Conservation (phyloP, 2,113 vertebrate species). For the Recurvirostra avosetta region DNA sequence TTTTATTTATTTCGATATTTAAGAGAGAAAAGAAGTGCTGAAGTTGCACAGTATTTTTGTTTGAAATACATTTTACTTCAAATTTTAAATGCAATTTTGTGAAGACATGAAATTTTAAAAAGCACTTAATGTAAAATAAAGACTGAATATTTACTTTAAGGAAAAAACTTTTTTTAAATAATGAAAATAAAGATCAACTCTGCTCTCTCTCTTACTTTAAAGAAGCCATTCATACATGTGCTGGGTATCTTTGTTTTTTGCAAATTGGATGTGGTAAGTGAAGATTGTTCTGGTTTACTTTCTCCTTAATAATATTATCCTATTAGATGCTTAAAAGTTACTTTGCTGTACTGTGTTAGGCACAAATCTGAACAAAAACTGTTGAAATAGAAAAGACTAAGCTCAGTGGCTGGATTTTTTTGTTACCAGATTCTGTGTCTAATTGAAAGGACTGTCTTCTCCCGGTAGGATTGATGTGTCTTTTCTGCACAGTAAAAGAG, state of each 20-base stretch:
- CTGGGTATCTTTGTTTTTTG: conserved; percentile 77
- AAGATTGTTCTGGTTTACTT: conserved; percentile 64
- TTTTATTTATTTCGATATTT: conserved; percentile 85
- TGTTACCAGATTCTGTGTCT: conserved; percentile 2
- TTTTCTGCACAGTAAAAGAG: conserved; percentile 23
- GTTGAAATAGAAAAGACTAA: conserved; percentile 22
- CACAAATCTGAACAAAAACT: conserved; percentile 33
- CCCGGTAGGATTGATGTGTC: not conserved
- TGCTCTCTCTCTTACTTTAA: conserved; percentile 78
- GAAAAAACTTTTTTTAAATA: conserved; percentile 68
- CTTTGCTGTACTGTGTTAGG: conserved; percentile 47
- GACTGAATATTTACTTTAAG: conserved; percentile 74
- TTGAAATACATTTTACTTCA: conserved; percentile 75
- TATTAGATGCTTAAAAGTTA: conserved; percentile 53
- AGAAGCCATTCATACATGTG: conserved; percentile 75
- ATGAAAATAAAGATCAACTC: conserved; percentile 81
- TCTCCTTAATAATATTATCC: conserved; percentile 40
- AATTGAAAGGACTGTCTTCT: conserved; percentile 21
- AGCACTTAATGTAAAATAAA: conserved; percentile 79
- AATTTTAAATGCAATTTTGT: conserved; percentile 75
- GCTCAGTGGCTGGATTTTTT: conserved; percentile 18
- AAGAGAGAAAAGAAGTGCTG: conserved; percentile 74
- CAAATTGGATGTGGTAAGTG: conserved; percentile 79
- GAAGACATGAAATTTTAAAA: conserved; percentile 75
- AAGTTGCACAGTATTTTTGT: conserved; percentile 79